Evolutionary conservation across 2,113 vertebrate genomes (phyloP), one percentile per base, ranked within the genome.

Genomic region (Choloepus hoffmanni): DNA sequence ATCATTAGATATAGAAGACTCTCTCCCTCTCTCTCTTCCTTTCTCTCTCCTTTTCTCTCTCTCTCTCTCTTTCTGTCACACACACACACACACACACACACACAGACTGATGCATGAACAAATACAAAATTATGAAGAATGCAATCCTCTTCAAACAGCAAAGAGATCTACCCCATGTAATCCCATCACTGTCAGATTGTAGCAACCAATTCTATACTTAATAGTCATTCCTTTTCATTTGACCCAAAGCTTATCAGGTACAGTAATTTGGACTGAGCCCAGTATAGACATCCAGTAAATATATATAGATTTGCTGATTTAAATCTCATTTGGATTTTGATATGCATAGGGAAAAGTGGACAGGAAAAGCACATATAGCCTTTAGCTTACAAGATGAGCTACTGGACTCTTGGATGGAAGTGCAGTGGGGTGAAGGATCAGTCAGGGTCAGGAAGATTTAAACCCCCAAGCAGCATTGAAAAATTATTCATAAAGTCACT

Each of bases 401-500:
- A 78, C 33, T 73, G 10, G 70, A 53, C 43, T 74, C 30, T 78
- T 62, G 3, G 8, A 30, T 4, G 70, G 28, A 92, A 96, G 40
- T 73, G 48, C n/a, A 48, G 1, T 74, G 26, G 62, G 12, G 8
- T 13, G 70, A 76, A 4, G 13, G 5, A 10, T 81, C 30, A 33
- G 45, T 68, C 14, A 76, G 13, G 6, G n/a, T 40, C 28, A 89
- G 16, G 19, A 62, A 70, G 85, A 77, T n/a, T 70, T 50, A 76
- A 87, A 84, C 30, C 53, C 45, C 4, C 6, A 55, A 74, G 23
- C 18, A 92, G 2, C 28, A 24, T 67, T 81, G 53, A 28, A 63
- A 96, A 95, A 89, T 78, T 36, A 70, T 67, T 94, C 36, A 60
- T 86, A 21, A 92, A 92, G 48, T 85, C 36, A 65, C 1, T 73